A percentile compares a stretch with the other conserved stretches of the same genome.
phyloP scores from a whole-genome alignment of 2,888 invertebrate genomes.

The Drosophila neotestacea region DNA sequence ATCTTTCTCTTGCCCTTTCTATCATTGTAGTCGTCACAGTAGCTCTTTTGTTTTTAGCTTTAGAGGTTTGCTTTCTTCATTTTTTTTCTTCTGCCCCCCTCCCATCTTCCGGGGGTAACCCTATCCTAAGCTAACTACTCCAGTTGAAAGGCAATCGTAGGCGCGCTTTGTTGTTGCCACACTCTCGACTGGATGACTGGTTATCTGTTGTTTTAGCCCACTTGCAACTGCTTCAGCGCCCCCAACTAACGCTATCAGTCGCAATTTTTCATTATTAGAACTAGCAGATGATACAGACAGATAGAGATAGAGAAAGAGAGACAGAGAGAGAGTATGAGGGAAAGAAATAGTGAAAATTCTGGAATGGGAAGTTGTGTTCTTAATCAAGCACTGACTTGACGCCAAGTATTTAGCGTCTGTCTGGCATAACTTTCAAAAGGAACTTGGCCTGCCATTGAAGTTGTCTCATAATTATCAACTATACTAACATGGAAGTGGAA shows the following conservation, averaged over 20 bases:
- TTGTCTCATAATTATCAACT: background rate
- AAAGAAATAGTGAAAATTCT: background rate
- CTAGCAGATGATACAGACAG: constrained; percentile 14
- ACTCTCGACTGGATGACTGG: constrained; percentile 16
- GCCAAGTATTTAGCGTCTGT: constrained; percentile 16
- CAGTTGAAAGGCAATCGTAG: constrained; percentile 54
- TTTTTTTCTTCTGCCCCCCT: background rate
- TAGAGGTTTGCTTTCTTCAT: constrained; percentile 14
- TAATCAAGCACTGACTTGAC: constrained; percentile 61
- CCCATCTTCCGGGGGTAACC: no score
- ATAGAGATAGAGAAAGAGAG: background rate
- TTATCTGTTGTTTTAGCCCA: constrained; percentile 25
- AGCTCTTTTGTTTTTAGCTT: constrained; percentile 64
- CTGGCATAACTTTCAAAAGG: constrained; percentile 6
- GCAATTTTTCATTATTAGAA: constrained; percentile 53
- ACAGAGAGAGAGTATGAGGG: no score
- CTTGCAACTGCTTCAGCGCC: constrained; percentile 13
- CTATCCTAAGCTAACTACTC: constrained; percentile 38
- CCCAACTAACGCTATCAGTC: constrained; percentile 48
- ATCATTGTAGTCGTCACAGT: constrained; percentile 44
- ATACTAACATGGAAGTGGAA: background rate
- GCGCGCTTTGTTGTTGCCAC: constrained; percentile 36
- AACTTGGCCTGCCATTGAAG: background rate
- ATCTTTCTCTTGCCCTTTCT: constrained; percentile 6
- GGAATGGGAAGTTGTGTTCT: constrained; percentile 26